Conservation (phyloP, 2,888 invertebrate species). For the Brachylomia viminalis region DNA sequence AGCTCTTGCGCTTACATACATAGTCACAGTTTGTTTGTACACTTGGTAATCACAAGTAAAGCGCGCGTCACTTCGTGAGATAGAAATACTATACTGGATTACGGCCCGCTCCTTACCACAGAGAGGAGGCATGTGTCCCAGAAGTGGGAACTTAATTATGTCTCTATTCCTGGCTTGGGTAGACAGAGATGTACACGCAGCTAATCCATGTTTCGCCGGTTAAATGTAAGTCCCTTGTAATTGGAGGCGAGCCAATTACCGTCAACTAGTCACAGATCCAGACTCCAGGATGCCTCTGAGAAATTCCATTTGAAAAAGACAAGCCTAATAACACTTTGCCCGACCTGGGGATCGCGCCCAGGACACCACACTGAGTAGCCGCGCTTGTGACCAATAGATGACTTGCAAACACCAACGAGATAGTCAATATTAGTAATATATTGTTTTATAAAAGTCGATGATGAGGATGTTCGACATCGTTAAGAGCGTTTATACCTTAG, state of each 20-base stretch:
- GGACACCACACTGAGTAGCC: background rate
- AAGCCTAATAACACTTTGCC: background rate
- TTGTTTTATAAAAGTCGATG: background rate
- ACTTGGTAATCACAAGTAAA: too few relatives aligned
- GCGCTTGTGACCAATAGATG: too few relatives aligned
- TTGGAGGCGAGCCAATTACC: too few relatives aligned
- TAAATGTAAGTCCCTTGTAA: background rate
- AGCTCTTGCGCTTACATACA: too few relatives aligned
- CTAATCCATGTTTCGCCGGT: background rate
- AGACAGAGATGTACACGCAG: background rate
- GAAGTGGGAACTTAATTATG: too few relatives aligned
- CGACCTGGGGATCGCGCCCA: background rate
- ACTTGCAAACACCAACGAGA: background rate
- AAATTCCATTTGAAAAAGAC: background rate
- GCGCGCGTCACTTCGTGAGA: too few relatives aligned
- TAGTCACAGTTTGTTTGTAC: too few relatives aligned
- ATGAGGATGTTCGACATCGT: too few relatives aligned
- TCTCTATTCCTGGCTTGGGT: background rate
- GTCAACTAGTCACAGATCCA: background rate
- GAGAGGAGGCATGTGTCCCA: background rate
- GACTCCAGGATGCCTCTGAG: background rate
- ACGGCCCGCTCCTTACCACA: background rate
- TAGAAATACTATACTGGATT: background rate
- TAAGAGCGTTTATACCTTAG: too few relatives aligned
- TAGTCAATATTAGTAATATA: background rate